Percentiles rank a stretch among this genome's conserved stretches.
phyloP scores from a whole-genome alignment of 2,113 vertebrate species.

The Paradoxurus hermaphroditus region DNA sequence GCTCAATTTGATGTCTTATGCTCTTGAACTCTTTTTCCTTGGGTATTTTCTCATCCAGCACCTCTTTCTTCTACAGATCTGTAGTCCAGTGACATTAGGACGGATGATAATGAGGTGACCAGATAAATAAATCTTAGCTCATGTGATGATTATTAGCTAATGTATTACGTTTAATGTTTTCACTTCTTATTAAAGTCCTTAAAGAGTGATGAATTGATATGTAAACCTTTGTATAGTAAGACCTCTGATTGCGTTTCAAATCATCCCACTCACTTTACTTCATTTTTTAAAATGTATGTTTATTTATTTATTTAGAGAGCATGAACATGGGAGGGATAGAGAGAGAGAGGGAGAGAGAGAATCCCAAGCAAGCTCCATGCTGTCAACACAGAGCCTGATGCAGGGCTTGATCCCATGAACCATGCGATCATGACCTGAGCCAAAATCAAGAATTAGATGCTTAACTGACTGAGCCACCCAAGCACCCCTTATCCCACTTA shows the following conservation, averaged over 20 bases:
- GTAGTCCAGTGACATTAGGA: neutral
- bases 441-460: too few relatives aligned
- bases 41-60: neutral
- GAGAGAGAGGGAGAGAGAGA: too few relatives aligned
- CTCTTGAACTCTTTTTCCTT: neutral
- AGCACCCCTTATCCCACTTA: too few relatives aligned
- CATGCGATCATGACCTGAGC: too few relatives aligned
- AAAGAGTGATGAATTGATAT: neutral
- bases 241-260: neutral
- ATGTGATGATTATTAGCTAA: neutral
- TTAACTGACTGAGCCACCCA: too few relatives aligned
- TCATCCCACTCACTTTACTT: neutral
- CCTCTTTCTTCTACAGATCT: neutral
- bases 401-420: too few relatives aligned
- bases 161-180: neutral
- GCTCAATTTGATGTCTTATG: neutral
- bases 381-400: too few relatives aligned
- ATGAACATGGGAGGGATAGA: too few relatives aligned
- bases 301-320: neutral
- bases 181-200: neutral
- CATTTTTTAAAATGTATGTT: neutral
- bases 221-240: neutral
- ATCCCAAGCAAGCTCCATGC: too few relatives aligned
- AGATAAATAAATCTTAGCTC: neutral
- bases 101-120: neutral